A percentile compares a stretch with the other conserved stretches of the same genome.
phyloP scores from a whole-genome alignment of 2,797 vertebrate species.

The Cyprinella venusta region DNA sequence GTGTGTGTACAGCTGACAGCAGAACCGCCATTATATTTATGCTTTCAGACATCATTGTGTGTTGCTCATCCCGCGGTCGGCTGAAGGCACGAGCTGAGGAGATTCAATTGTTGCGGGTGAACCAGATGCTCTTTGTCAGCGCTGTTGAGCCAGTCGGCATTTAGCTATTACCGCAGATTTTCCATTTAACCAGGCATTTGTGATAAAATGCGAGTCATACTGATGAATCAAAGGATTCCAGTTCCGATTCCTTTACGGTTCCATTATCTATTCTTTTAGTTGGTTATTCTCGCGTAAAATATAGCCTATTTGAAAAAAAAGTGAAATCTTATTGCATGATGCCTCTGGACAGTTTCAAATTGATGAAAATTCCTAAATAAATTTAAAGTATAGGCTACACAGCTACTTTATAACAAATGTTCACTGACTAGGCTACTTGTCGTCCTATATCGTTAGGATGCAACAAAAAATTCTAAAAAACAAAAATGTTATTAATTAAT shows the following conservation, averaged over 20 bases:
- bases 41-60: not conserved
- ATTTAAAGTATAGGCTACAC: not conserved
- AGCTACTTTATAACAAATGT: not conserved
- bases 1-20: not conserved
- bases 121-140: slow-evolving; percentile 49
- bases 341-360: not conserved
- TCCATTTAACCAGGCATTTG: not conserved
- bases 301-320: not conserved
- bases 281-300: not conserved
- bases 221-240: not conserved
- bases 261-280: not conserved
- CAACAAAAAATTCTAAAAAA: not conserved
- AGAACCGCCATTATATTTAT: not conserved
- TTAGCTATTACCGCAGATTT: not conserved
- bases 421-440: not conserved
- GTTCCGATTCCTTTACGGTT: not conserved
- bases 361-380: not conserved
- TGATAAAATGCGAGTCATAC: not conserved
- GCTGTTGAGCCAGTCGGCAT: slow-evolving; percentile 7
- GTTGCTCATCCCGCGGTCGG: not conserved
- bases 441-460: not conserved
- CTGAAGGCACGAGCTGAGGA: not conserved
- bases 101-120: slow-evolving; percentile 43
- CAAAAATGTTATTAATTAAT: not conserved
- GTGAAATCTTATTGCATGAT: not conserved